A percentile compares a stretch with the other conserved stretches of the same genome.
These are phyloP conservation scores for Phymatocera aterrima DNA, from an alignment of 2,888 invertebrate genomes.

Conservation along the genomic window DNA sequence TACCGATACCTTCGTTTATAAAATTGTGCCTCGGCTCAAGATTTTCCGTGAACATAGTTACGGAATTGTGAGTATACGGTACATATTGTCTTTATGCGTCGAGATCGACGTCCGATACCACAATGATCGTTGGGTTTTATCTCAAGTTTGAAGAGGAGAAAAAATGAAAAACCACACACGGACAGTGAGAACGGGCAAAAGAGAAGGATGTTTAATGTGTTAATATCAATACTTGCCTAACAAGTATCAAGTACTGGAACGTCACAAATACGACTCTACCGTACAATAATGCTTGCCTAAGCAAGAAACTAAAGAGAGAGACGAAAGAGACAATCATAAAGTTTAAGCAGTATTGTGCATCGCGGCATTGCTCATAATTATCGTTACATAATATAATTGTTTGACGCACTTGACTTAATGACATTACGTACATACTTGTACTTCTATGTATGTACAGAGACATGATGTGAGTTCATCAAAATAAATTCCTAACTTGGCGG, in stretches of 20 bases:
- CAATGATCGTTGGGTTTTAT: neutral
- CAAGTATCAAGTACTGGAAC: too few species aligned
- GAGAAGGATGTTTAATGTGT: too few species aligned
- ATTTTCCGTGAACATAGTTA: neutral
- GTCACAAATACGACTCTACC: neutral
- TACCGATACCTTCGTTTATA: too few species aligned
- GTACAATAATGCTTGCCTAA: conserved; percentile 23
- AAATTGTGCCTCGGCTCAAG: neutral
- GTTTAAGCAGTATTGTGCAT: neutral
- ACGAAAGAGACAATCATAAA: neutral
- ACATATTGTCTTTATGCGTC: neutral
- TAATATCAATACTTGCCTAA: too few species aligned
- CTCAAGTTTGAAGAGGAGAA: too few species aligned
- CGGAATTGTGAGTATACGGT: too few species aligned
- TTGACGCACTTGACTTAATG: neutral
- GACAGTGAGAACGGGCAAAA: neutral
- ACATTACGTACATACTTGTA: too few species aligned
- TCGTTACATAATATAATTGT: neutral
- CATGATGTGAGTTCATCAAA: too few species aligned
- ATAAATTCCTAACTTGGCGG: too few species aligned
- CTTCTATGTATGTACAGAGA: too few species aligned
- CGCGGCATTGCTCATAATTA: too few species aligned
- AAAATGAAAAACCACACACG: too few species aligned
- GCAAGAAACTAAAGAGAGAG: neutral
- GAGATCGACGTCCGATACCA: neutral